phyloP scores from a whole-genome alignment of 2,113 vertebrate genomes.

The Mixornis gularis region DNA sequence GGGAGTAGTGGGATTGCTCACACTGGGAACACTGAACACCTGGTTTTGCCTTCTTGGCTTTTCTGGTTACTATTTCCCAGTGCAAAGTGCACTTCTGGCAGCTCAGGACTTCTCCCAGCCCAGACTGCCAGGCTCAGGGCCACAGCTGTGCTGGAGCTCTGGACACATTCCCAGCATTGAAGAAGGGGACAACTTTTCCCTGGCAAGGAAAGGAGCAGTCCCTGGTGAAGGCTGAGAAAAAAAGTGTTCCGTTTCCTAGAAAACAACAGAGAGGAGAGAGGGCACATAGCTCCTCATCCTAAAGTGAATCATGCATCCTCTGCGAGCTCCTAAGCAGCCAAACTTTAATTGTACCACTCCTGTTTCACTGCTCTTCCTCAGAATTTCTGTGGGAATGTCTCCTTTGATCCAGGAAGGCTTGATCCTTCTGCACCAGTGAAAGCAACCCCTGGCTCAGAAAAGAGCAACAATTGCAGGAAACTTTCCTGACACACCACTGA shows the following conservation, averaged over 20 bases:
- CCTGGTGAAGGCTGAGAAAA: background rate
- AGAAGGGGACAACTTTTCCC: background rate
- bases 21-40: background rate
- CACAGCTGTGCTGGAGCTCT: background rate
- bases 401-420: background rate
- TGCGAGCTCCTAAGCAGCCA: background rate
- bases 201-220: conserved; percentile 12
- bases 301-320: background rate
- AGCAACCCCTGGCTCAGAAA: background rate
- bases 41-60: background rate
- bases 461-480: conserved; percentile 42
- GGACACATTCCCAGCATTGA: background rate
- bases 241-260: conserved; percentile 20
- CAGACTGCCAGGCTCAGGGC: background rate
- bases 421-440: background rate
- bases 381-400: background rate
- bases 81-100: background rate
- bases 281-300: background rate
- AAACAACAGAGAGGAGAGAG: conserved; percentile 3
- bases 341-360: background rate
- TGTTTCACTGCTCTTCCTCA: background rate
- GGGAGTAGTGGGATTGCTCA: accelerated
- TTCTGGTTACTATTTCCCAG: background rate
- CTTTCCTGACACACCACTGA: background rate
- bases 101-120: background rate